phyloP scores from a whole-genome alignment of 2,888 invertebrate genomes.

The Aethes cnicana region DNA sequence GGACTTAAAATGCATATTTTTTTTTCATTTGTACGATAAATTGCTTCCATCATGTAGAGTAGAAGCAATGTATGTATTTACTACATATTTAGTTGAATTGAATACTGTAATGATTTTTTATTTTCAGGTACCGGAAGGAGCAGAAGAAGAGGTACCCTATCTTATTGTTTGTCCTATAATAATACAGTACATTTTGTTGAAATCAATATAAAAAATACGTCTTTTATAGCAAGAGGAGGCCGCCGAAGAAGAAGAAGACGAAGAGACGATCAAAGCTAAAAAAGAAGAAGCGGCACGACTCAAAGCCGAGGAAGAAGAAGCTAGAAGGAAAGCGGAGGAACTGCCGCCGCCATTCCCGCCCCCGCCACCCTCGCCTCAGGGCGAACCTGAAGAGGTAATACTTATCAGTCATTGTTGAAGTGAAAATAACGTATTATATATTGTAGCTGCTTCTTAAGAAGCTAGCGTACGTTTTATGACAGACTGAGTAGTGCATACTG shows the following conservation, averaged over 20 bases:
- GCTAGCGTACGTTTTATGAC: no score
- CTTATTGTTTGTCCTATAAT: no score
- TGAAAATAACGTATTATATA: no score
- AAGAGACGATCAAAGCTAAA: constrained; percentile 54
- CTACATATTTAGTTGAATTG: constrained; percentile 2
- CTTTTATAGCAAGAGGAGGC: constrained; percentile 48
- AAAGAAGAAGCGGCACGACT: constrained; percentile 57
- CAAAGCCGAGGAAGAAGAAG: constrained; percentile 68
- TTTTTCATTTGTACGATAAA: no score
- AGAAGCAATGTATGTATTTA: no score
- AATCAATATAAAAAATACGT: no score
- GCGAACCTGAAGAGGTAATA: constrained; percentile 62
- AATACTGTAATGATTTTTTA: constrained; percentile 4
- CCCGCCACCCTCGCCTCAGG: constrained; percentile 72
- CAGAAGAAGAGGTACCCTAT: constrained; percentile 64
- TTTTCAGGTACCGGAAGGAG: constrained; percentile 68
- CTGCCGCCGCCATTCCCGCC: constrained; percentile 69
- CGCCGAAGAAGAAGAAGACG: constrained; percentile 68
- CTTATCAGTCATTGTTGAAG: no score
- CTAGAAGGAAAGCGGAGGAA: constrained; percentile 65
- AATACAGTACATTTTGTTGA: no score
- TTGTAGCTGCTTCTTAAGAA: no score
- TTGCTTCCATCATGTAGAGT: no score
- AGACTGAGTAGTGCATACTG: no score
- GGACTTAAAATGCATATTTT: no score